Evolutionary conservation across 2,797 vertebrate species (phyloP), one percentile per base, ranked within the genome.

Genomic region (Sorex maritimensis): DNA sequence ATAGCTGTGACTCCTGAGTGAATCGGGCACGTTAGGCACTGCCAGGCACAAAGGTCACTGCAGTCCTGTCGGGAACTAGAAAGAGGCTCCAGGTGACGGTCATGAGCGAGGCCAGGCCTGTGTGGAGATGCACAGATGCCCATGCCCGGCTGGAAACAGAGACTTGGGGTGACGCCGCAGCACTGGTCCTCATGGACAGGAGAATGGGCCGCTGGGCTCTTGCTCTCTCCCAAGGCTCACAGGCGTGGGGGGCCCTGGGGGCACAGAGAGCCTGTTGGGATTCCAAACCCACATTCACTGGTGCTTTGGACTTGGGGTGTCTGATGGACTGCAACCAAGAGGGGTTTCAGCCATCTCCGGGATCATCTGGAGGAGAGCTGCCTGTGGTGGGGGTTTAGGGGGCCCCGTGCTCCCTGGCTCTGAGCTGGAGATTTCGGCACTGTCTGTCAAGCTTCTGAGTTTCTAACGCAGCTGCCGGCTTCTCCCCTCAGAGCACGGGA

Each of bases 61-160:
- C 63, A n/a, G 55, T 95, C 87, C 34, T 74, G 15, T 80, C 28
- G 92, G 3, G 88, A 87, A 46, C 46, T 83, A 30, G 49, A 85
- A 89, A 10, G 86, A 88, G 96, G 92, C 93, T 95, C 88, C 87
- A 88, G 92, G 94, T 95, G n/a, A 86, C 52, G 30, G 89, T 93
- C 69, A 68, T n/a, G 69, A 34, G n/a, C 86, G 65, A 15, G 55
- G 19, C 4, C 73, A 69, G 68, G 26, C 0, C 68, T 81, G n/a
- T 0, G 63, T 73, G 79, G 71, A 92, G 93, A 84, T 28, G 38
- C 11, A 26, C 58, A 71, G 90, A 77, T 92, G 90, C n/a, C 38
- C 77, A 0, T 0, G 23, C 55, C 15, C 5, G 69, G 52, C 38
- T 19, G 85, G 3, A 77, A 67, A 68, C 3, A 67, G 34, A 34